phyloP scores from a whole-genome alignment of 92 coral and sea anemone species.

The Meandrina meandrites region DNA sequence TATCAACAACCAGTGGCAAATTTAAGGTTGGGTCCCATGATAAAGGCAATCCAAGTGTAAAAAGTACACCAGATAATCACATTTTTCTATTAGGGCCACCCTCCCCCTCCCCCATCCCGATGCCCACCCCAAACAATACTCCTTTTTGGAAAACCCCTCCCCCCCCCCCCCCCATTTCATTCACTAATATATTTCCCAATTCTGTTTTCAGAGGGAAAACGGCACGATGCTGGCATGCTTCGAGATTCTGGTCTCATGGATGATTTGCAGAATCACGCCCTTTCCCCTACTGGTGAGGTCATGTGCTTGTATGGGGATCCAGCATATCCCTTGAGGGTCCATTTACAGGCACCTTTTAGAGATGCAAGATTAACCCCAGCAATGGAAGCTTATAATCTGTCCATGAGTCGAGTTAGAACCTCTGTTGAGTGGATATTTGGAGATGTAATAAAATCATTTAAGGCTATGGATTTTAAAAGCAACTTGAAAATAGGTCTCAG shows the following conservation, averaged over 20 bases:
- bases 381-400: too few species aligned
- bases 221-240: constrained; percentile 19
- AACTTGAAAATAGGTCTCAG: constrained; percentile 45
- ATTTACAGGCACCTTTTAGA: constrained; percentile 41
- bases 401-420: constrained; percentile 21
- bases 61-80: too few species aligned
- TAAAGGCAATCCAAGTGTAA: too few species aligned
- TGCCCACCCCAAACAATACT: too few species aligned
- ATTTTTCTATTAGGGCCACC: too few species aligned
- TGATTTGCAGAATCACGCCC: constrained; percentile 28
- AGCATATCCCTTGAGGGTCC: constrained; percentile 47
- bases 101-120: too few species aligned
- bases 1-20: too few species aligned
- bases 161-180: too few species aligned
- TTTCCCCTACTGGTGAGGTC: constrained; percentile 40
- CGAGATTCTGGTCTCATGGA: constrained; percentile 45
- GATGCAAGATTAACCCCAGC: constrained; percentile 20
- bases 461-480: constrained; percentile 14
- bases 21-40: too few species aligned
- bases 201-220: too few species aligned
- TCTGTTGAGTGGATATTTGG: constrained; percentile 38
- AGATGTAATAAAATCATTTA: constrained; percentile 37
- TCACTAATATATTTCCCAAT: too few species aligned
- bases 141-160: too few species aligned
- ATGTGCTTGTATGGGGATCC: constrained; percentile 55